Evolutionary conservation across 2,888 invertebrate genomes (phyloP).

Genomic region (Notocelia uddmanniana): DNA sequence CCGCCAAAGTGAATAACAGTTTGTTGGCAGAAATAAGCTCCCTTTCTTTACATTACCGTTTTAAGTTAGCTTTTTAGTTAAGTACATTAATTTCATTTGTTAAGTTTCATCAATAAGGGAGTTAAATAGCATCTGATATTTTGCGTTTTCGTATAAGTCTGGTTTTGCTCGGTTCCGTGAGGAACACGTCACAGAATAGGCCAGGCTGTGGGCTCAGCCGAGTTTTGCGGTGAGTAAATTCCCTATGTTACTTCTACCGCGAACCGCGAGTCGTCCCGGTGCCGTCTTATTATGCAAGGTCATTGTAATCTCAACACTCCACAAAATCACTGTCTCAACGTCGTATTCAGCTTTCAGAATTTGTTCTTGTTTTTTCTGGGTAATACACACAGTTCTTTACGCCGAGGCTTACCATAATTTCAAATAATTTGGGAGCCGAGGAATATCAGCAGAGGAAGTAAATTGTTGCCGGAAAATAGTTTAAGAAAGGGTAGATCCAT

Average conservation of each 20-base stretch:
- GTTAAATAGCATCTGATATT: not conserved
- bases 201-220: conserved; percentile 4
- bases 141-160: not conserved
- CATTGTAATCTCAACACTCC: conserved; percentile 62
- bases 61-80: no score
- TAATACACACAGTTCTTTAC: conserved; percentile 29
- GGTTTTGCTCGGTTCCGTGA: not conserved
- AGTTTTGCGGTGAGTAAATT: conserved; percentile 37
- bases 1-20: no score
- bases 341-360: conserved; percentile 53
- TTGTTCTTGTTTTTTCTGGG: conserved; percentile 46
- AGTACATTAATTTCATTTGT: no score
- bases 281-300: conserved; percentile 66
- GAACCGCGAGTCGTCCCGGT: conserved; percentile 54
- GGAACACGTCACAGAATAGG: not conserved
- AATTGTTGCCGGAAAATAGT: not conserved
- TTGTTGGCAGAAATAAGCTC: no score
- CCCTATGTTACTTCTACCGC: conserved; percentile 50
- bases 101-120: no score
- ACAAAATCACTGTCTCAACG: conserved; percentile 57
- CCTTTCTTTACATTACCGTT: no score
- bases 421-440: conserved; percentile 10
- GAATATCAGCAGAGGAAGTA: conserved; percentile 5
- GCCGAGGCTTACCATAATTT: conserved; percentile 27
- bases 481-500: not conserved